Evolutionary conservation across 2,888 invertebrate species (phyloP).

Genomic region (Brassicogethes aeneus): DNA sequence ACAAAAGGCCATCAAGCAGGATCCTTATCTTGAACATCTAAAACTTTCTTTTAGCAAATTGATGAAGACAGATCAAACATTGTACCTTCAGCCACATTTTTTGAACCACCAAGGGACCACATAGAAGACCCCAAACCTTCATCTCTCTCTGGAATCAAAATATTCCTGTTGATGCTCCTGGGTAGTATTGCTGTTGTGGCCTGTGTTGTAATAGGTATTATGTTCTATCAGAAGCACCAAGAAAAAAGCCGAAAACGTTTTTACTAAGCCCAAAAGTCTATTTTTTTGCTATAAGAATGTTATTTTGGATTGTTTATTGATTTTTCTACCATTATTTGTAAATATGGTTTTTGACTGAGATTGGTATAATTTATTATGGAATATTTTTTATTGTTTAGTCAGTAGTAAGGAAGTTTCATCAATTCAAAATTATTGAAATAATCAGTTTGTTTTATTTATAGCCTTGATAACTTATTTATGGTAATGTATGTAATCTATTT

Average conservation of each 20-base stretch:
- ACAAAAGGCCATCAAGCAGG: constrained; percentile 2
- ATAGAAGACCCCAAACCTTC: constrained; percentile 79
- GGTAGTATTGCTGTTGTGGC: constrained; percentile 76
- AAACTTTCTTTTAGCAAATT: constrained; percentile 42
- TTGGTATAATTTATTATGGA: too few species aligned
- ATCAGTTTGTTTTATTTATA: too few species aligned
- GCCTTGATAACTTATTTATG: too few species aligned
- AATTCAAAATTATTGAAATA: too few species aligned
- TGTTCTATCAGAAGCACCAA: constrained; percentile 89
- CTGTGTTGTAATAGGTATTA: constrained; percentile 77
- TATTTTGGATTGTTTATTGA: background rate
- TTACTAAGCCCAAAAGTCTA: constrained; percentile 44
- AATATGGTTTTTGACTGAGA: background rate
- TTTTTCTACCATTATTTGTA: too few species aligned
- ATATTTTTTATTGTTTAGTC: too few species aligned
- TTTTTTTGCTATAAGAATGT: background rate
- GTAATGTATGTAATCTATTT: too few species aligned
- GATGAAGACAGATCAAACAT: constrained; percentile 73
- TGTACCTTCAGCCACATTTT: constrained; percentile 79
- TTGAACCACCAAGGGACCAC: constrained; percentile 86
- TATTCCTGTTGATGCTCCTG: constrained; percentile 80
- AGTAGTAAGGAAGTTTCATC: too few species aligned
- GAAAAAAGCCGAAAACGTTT: constrained; percentile 84
- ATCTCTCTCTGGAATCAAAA: constrained; percentile 81
- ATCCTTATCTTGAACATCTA: background rate